Evolutionary conservation across 2,113 vertebrate species (phyloP), one percentile per base, ranked within the genome.

Genomic region (Electrona antarctica): DNA sequence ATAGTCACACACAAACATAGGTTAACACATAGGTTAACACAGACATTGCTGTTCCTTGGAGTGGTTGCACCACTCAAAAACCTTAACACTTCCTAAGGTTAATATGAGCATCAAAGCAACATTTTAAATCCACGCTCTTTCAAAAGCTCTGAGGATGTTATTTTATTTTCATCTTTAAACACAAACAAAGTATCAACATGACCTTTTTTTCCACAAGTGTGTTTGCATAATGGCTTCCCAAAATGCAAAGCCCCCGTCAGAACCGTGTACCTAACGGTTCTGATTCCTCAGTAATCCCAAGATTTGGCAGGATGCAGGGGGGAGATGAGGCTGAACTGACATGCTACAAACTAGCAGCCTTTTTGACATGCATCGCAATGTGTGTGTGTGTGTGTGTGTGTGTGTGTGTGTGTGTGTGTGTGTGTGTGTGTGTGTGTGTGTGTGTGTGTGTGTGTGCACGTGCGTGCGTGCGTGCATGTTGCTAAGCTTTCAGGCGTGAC

Each of bases 361-460:
- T 54, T 21, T 54, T 11, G 6, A 54, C 11, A 21, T 13, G 11
- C 51, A 8, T 6, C 11, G 13, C n/a, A 57, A 7, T 9, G 33
- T 59, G 21, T 29, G 57, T 60, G 29, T 46, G 59, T 45, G 58
- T 6, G 47, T 54, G 64, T 21, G 11, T 59, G 68, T 47, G 50
- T 61, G 21, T 57, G 14, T 52, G 21, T 13, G 49, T 15, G 66
- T 7, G 3, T 55, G 15, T 33, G 21, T 29, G 28, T 28, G 45
- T 9, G 7, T 54, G 3, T 7, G 7, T 7, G 48, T 13, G 7
- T 48, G 4, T 14, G 13, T n/a, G 41, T 2, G 59, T 33, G 28
- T 41, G 7, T 9, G 57, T 33, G 57, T 2, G 21, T 28, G 57
- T 59, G 14, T 59, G 57, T 7, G 8, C 6, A 15, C 21, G 14